Base-by-base conservation (phyloP, 2,888 invertebrate genomes). In the Metopia argyrocephala region DNA sequence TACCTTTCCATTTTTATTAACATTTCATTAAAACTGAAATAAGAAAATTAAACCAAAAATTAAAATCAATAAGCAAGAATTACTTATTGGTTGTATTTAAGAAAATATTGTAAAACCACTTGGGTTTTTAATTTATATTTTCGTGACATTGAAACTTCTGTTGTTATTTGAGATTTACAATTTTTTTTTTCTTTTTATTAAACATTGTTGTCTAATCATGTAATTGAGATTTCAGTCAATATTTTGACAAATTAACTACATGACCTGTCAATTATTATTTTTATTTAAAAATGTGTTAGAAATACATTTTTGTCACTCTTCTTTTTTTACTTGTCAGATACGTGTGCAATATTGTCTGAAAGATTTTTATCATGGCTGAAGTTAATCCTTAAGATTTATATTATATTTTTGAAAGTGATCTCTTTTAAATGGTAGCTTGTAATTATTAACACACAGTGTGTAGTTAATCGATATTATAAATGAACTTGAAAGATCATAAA, bases 131-230 rank as follows among this genome's bases (percentile, higher is more conserved):
- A 18, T 25, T 1, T 59, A 5, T 64, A 23, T 61, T 48, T 18
- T 59, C 48, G 15, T 66, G 81, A 71, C 81, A 70, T 78, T 81
- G 81, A 78, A 70, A 74, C 38, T 21, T 79, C 28, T 27, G n/a
- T n/a, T 21, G 27, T 9, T 27, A 48, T 59, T 70, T 59, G 59
- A 38, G 28, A 56, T 52, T 48, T 27, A 48, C 56, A 66, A 76
- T 64, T 38, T 45, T 71, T 65, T 38, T 12, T 38, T 3, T 21
- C 38, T 38, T 66, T 54, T 38, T 23, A 21, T 54, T 38, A 38
- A 54, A n/a, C n/a, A 38, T 66, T 64, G 38, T 12, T 38, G 12
- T 38, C 38, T 21, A 70, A 7, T 74, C 28, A 28, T 56, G 65
- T 74, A 70, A 74, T 66, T 71, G 57, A 62, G 7, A 48, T 52